Base-by-base conservation (phyloP, 2,113 vertebrate genomes). In the Podarcis muralis region DNA sequence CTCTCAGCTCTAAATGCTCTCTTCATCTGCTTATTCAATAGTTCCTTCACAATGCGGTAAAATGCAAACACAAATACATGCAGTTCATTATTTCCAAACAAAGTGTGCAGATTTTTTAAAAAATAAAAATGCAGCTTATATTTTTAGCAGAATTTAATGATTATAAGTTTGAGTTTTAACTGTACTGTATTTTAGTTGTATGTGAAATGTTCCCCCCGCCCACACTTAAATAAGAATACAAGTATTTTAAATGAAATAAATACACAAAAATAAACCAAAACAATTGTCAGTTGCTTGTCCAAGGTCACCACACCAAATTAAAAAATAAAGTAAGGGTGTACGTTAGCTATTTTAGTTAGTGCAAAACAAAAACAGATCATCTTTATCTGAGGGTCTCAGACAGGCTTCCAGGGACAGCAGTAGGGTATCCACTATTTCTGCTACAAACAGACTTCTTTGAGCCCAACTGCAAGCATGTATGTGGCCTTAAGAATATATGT, bases 81-180 rank as follows among this genome's bases (percentile, higher is more conserved):
- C 0, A 0, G 2, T 23, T n/a, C 5, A 13, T 25, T 3, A 77
- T 86, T 84, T 2, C 3, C 32, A 5, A 90, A 87, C 2, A 0
- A 1, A 32, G 62, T 74, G 0, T 37, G 66, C 1, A 0, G 2
- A 57, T 88, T 93, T 84, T 48, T 48, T 0, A 48, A 48, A 11
- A 48, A 43, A 43, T 8, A 43, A 43, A 48, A 48, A 48, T 48
- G 48, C 48, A 48, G 48, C 11, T 48, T 48, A 11, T 48, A 48
- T 48, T 48, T 48, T 48, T 11, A 48, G 48, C 48, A 48, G 48
- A 48, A 48, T 48, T 48, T 11, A 48, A 48, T 48, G 48, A 48
- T 48, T 48, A 48, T 11, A 48, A 48, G 48, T 11, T 48, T 48
- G 48, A 48, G 48, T 48, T 48, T 48, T 48, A 48, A 48, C 6